Conservation (phyloP, 2,113 vertebrate species). For the Numenius arquata region DNA sequence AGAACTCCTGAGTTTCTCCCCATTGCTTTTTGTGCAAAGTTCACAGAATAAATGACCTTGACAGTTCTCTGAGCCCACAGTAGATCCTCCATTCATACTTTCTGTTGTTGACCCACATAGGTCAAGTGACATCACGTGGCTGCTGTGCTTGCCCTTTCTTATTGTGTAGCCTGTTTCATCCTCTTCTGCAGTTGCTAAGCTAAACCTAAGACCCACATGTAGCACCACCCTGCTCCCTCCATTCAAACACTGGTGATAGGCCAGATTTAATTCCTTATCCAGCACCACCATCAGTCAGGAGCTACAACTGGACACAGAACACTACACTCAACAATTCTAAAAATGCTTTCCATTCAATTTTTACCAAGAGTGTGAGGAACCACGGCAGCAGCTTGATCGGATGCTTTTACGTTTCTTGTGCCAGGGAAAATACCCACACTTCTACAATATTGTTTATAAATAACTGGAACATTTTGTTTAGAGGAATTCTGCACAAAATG, state of each 20-base stretch:
- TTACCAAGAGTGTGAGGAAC: neutral
- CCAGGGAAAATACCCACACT: neutral
- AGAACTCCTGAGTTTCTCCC: neutral
- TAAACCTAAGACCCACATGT: neutral
- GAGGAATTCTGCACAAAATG: neutral
- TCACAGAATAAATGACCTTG: neutral
- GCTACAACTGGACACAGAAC: neutral
- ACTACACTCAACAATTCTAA: neutral
- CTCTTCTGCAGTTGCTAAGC: neutral
- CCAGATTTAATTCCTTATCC: neutral
- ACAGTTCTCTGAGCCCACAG: neutral
- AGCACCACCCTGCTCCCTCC: accelerated
- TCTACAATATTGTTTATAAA: neutral
- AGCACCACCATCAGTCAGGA: neutral
- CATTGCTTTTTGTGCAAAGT: neutral
- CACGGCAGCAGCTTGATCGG: neutral
- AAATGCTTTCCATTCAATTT: neutral
- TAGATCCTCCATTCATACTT: neutral
- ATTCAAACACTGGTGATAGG: too few relatives aligned
- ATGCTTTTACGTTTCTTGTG: neutral
- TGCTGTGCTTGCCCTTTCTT: neutral
- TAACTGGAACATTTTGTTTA: neutral
- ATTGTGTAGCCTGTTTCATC: too few relatives aligned
- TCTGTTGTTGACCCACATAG: neutral
- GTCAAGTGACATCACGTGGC: neutral